These are phyloP conservation scores for Heterotis niloticus DNA, from an alignment of 2,113 vertebrate species.

Conservation along the genomic window DNA sequence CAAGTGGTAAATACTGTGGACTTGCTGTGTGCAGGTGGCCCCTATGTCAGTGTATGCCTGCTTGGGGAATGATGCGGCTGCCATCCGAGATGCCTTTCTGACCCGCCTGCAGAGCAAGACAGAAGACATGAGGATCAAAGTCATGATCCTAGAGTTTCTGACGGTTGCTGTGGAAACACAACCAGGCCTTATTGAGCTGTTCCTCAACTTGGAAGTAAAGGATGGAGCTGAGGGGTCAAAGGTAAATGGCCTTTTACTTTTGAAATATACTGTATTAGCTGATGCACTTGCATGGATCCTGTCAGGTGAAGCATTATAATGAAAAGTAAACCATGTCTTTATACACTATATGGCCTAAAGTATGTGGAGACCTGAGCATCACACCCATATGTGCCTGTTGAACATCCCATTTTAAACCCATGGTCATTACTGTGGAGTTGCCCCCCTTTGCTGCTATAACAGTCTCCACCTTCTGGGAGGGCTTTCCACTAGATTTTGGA, in stretches of 20 bases:
- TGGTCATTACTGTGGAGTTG: too few relatives aligned
- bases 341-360: too few relatives aligned
- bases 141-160: slow-evolving; percentile 96
- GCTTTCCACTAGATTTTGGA: too few relatives aligned
- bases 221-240: slow-evolving; percentile 83
- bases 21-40: slow-evolving; percentile 71
- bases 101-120: slow-evolving; percentile 86
- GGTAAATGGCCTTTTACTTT: slow-evolving; percentile 57
- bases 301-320: too few relatives aligned
- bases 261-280: not conserved
- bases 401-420: too few relatives aligned
- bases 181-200: slow-evolving; percentile 93
- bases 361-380: too few relatives aligned
- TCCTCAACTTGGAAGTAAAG: slow-evolving; percentile 90
- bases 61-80: slow-evolving; percentile 84
- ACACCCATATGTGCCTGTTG: too few relatives aligned
- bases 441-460: too few relatives aligned
- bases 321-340: too few relatives aligned
- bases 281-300: not conserved
- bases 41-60: slow-evolving; percentile 98
- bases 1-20: not conserved
- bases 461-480: too few relatives aligned
- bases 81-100: slow-evolving; percentile 92
- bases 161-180: slow-evolving; percentile 95
- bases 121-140: slow-evolving; percentile 95